phyloP scores from a whole-genome alignment of 2,797 vertebrate genomes.

The Champsocephalus gunnari region DNA sequence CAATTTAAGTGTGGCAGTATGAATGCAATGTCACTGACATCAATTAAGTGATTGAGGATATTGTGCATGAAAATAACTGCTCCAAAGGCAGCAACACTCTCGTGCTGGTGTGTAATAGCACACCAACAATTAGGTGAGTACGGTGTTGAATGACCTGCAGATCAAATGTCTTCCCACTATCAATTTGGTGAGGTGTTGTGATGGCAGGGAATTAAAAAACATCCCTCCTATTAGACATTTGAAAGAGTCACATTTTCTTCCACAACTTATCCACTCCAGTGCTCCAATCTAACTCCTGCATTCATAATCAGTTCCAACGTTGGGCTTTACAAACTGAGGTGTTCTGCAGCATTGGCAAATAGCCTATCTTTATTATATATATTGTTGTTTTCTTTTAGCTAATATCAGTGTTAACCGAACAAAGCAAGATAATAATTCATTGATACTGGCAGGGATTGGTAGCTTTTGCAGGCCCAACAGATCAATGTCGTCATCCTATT shows the following conservation, averaged over 20 bases:
- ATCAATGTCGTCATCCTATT: background rate
- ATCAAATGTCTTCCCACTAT: constrained; percentile 45
- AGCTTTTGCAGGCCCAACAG: too few relatives aligned
- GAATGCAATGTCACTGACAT: constrained; percentile 17
- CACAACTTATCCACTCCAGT: background rate
- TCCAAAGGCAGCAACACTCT: constrained; percentile 12
- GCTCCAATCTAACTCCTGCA: background rate
- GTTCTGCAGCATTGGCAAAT: too few relatives aligned
- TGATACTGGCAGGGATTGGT: too few relatives aligned
- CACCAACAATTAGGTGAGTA: constrained; percentile 37
- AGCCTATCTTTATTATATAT: too few relatives aligned
- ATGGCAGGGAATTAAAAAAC: constrained; percentile 34
- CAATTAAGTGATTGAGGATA: constrained; percentile 17
- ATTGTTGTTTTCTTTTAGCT: too few relatives aligned
- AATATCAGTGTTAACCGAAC: too few relatives aligned
- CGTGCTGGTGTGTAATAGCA: constrained; percentile 22
- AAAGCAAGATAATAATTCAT: too few relatives aligned
- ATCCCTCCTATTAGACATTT: constrained; percentile 5
- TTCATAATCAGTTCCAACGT: background rate
- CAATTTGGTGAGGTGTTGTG: constrained; percentile 34
- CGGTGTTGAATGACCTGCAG: constrained; percentile 47
- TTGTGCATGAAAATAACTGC: background rate
- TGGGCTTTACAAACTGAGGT: too few relatives aligned
- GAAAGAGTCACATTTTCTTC: background rate
- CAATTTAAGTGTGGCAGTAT: background rate